Evolutionary conservation across 2,113 vertebrate species (phyloP).

Genomic region (Lynx canadensis): DNA sequence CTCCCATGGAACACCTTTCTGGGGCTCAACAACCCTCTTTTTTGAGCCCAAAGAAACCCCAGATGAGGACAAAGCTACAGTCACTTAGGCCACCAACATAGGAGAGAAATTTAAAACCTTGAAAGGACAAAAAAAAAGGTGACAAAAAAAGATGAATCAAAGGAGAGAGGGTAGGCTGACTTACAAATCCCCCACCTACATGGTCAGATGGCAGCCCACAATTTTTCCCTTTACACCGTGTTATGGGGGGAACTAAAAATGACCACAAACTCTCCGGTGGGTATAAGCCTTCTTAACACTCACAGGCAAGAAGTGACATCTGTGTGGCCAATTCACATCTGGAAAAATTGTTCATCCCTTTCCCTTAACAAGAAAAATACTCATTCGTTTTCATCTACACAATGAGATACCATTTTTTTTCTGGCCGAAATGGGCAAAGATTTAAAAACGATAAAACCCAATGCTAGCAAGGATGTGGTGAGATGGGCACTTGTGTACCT

Average conservation of each 20-base stretch:
- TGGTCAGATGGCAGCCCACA: neutral
- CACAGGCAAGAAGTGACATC: neutral
- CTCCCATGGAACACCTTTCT: neutral
- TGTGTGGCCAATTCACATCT: neutral
- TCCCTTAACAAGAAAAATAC: neutral
- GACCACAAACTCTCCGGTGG: neutral
- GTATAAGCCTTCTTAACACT: neutral
- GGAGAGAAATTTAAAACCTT: neutral
- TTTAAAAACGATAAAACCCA: neutral
- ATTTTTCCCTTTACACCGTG: neutral
- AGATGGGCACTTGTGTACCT: neutral
- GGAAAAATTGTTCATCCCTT: neutral
- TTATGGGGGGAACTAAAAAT: neutral
- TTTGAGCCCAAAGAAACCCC: neutral
- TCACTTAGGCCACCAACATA: neutral
- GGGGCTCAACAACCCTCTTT: neutral
- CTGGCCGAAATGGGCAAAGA: slow-evolving; percentile 18
- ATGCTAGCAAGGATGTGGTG: neutral
- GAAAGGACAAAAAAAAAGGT: neutral
- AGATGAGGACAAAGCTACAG: neutral
- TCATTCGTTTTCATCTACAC: neutral
- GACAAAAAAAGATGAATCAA: slow-evolving; percentile 38
- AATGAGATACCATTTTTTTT: neutral
- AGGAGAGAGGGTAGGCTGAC: neutral
- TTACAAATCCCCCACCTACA: neutral